Evolutionary conservation across 2,888 invertebrate genomes (phyloP), one percentile per base, ranked within the genome.

Genomic region (Heliothis peltigera): DNA sequence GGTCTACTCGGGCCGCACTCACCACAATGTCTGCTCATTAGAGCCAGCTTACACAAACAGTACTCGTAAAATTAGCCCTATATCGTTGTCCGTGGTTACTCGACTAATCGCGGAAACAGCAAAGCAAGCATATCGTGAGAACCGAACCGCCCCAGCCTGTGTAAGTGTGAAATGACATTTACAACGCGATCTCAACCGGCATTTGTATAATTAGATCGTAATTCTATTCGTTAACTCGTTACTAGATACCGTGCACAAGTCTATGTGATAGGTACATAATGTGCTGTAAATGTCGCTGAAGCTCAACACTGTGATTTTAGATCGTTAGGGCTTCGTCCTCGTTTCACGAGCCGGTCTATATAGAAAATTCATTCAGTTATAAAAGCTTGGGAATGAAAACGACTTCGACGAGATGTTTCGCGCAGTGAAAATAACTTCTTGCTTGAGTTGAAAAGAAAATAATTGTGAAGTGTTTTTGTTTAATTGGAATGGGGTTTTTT

Each of bases 191-290:
- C 82, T 78, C 82, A 85, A 89, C 85, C 85, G 82, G 82, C 83
- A 86, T 87, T 86, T 83, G 85, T 89, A 88, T 92, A 92, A 92
- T 93, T 92, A 92, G 91, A 88, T 89, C 90, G 90, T 91, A 90
- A 89, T 85, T 90, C 88, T 88, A 84, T 89, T 87, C 81, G 81
- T 81, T 85, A 66, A 71, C 82, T 80, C 83, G 85, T 87, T 89
- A 88, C 84, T 77, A 82, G 81, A 84, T 84, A 83, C 84, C 79
- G 81, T 84, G 81, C 79, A 80, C 84, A 82, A 81, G 77, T 72
- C 75, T 81, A 65, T 74, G 77, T 63, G 68, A 57, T 68, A 56
- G 61, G 62, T 60, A 68, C 47, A 68, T 75, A 55, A 71, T 80
- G 68, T 62, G 68, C 43, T 68, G 65, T 80, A 78, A 80, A 78